phyloP scores from a whole-genome alignment of 2,797 vertebrate species.

The Anabas testudineus region DNA sequence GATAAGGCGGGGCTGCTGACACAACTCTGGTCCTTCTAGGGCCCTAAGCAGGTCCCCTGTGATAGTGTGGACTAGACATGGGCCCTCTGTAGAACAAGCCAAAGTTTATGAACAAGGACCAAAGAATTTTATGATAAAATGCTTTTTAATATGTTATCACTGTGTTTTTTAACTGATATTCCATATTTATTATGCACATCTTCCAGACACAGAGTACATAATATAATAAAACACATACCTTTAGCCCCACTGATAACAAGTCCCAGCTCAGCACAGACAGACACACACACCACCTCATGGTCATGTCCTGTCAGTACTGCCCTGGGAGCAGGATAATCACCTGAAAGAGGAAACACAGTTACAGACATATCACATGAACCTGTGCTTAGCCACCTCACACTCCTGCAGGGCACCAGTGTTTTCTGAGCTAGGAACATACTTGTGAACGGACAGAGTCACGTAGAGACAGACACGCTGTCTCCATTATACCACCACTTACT shows the following conservation, averaged over 20 bases:
- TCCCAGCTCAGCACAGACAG: constrained; percentile 95
- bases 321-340: constrained; percentile 94
- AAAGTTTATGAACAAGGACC: not conserved
- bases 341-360: constrained; percentile 69
- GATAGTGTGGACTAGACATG: constrained; percentile 96
- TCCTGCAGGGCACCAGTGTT: not conserved
- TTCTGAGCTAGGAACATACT: not conserved
- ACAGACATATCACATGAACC: constrained; percentile 2
- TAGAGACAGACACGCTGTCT: not conserved
- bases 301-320: constrained; percentile 94
- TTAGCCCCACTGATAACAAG: constrained; percentile 96
- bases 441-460: not conserved
- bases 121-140: no score
- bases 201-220: not conserved
- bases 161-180: not conserved
- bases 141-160: not conserved
- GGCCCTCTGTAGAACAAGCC: constrained; percentile 86
- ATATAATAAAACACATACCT: constrained; percentile 83
- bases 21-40: constrained; percentile 93
- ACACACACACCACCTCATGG: constrained; percentile 96
- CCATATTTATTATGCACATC: not conserved
- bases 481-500: constrained; percentile 85
- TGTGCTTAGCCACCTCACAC: not conserved
- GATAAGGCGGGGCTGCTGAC: constrained; percentile 91
- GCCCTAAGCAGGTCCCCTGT: constrained; percentile 94